Percentiles rank a stretch among this genome's conserved stretches.
Evolutionary conservation across 2,797 vertebrate genomes (phyloP).

Genomic region (Gallirallus australis): DNA sequence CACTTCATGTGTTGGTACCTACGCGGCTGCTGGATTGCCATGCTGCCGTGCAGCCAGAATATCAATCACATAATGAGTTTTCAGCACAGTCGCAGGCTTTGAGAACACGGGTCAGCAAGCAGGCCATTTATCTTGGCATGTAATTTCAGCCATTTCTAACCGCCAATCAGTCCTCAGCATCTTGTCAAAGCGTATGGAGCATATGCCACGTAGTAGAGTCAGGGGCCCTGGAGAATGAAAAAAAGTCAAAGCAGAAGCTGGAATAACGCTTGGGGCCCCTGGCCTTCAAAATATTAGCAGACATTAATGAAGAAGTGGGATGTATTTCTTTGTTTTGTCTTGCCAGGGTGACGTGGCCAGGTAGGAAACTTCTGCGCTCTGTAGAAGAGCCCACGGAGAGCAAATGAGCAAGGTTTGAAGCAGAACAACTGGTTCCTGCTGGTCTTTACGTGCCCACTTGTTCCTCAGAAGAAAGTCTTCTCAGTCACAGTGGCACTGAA

Average conservation of each 20-base stretch:
- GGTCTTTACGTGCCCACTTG: rapidly evolving
- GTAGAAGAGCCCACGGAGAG: background rate
- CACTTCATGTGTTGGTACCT: background rate
- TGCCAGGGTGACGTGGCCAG: background rate
- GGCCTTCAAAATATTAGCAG: background rate
- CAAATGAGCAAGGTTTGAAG: background rate
- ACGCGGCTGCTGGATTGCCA: rapidly evolving
- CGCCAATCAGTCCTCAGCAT: background rate
- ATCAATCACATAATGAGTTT: background rate
- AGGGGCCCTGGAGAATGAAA: background rate
- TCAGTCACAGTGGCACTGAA: background rate
- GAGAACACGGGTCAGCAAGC: background rate
- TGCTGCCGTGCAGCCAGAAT: background rate
- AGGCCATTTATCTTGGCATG: background rate
- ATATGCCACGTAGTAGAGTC: background rate
- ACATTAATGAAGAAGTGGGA: background rate
- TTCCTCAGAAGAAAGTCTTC: background rate
- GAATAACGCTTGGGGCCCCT: background rate
- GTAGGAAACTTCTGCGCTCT: background rate
- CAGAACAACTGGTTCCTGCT: background rate
- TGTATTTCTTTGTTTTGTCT: background rate
- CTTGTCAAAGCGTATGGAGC: background rate
- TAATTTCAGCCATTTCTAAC: background rate
- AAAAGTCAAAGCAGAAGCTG: background rate
- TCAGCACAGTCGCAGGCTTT: background rate